A percentile compares a stretch with the other conserved stretches of the same genome.
phyloP scores from a whole-genome alignment of 2,888 invertebrate species.

The Macrostomum cliftonense region DNA sequence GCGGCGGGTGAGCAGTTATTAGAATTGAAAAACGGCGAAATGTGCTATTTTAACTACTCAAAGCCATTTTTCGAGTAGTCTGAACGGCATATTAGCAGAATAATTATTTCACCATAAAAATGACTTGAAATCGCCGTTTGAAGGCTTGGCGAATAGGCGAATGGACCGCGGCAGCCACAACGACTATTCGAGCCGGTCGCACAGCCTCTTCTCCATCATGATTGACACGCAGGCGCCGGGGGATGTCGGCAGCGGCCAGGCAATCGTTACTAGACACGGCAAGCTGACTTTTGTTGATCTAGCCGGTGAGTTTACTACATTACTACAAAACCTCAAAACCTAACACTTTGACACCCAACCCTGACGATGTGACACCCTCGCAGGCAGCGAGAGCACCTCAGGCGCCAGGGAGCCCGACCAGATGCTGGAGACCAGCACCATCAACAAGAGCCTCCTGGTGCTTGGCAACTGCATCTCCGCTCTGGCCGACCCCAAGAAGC shows the following conservation, averaged over 20 bases:
- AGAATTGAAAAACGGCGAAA: no score
- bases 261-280: conserved; percentile 74
- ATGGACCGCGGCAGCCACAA: conserved; percentile 80
- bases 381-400: no score
- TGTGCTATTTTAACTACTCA: no score
- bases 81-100: no score
- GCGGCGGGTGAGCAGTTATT: conserved; percentile 56
- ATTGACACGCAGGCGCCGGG: conserved; percentile 53
- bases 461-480: conserved; percentile 82
- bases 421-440: conserved; percentile 79
- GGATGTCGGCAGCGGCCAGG: conserved; percentile 72
- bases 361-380: no score
- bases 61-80: no score
- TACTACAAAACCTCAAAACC: no score
- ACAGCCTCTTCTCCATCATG: conserved; percentile 70
- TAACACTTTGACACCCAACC: background rate
- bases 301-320: conserved; percentile 51
- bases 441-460: conserved; percentile 82
- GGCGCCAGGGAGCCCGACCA: conserved; percentile 12
- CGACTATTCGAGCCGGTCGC: conserved; percentile 73
- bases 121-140: no score
- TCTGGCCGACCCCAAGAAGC: conserved; percentile 48
- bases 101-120: no score
- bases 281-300: conserved; percentile 87
- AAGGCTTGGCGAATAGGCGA: conserved; percentile 58